Base-by-base conservation (phyloP, 2,888 invertebrate species). In the Drosophila mimetica region DNA sequence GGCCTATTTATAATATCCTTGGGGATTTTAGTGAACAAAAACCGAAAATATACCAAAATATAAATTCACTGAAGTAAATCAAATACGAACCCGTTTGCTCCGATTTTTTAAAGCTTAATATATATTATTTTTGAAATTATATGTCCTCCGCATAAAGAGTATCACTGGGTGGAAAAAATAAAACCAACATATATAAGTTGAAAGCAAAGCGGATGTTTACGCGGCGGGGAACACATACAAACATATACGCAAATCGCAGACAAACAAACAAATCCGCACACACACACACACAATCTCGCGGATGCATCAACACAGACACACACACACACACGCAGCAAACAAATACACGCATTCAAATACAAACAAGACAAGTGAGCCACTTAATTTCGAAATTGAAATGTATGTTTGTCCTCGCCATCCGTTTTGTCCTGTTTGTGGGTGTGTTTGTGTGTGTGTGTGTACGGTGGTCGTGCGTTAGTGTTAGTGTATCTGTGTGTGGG, bases 321-420 rank as follows among this genome's bases (percentile, higher is more conserved):
- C 54, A 41, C 32, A 32, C 11, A 52, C 16, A 36, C 16, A 60
- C 42, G 9, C 54, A 41, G 41, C 37, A 42, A 32, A 39, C 13
- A 61, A 34, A 48, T 20, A 36, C 28, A 44, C 44, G 75, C 47
- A 74, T 60, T 66, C 59, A 52, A 50, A 80, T 64, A 76, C 79
- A 78, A 73, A 84, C 71, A 77, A 63, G 69, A 64, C 76, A 84
- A 82, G 76, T 84, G 81, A 80, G 86, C 84, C 81, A 82, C 81
- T 82, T 82, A 80, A 82, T 82, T 82, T 86, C 74, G 65, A 85
- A 86, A 83, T 83, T 86, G 82, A 84, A 86, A 86, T 86, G 71
- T 59, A 20, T 60, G 64, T 71, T 63, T 71, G 63, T 70, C 70
- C 71, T 47, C 36, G 60, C 53, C 36, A 60, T 60, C 39, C 34